A percentile compares a stretch with the other conserved stretches of the same genome.
phyloP scores from a whole-genome alignment of 2,888 invertebrate species.

The Copidosoma aretas region DNA sequence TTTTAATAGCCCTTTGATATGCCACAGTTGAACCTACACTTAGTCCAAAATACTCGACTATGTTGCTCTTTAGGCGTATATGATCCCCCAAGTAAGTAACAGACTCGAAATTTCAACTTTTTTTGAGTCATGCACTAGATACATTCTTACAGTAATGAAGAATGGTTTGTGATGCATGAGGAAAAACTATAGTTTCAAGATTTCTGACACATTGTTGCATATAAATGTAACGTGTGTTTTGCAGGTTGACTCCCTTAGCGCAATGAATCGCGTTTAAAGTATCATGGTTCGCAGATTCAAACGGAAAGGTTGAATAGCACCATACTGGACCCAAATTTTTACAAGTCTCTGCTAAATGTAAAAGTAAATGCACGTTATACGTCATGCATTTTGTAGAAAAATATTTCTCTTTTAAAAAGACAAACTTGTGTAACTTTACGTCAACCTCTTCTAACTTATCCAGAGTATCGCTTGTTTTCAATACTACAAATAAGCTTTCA shows the following conservation, averaged over 20 bases:
- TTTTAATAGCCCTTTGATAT: neutral
- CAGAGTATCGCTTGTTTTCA: constrained; percentile 15
- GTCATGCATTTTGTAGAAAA: constrained; percentile 23
- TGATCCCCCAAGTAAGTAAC: neutral
- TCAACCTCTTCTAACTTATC: constrained; percentile 24
- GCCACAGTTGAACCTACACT: neutral
- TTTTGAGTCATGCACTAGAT: neutral
- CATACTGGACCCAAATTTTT: constrained; percentile 32
- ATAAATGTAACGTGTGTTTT: constrained; percentile 4
- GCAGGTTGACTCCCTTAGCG: constrained; percentile 5
- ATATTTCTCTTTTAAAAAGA: constrained; percentile 6
- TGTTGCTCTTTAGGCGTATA: neutral
- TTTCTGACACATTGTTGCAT: neutral
- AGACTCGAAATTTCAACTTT: neutral
- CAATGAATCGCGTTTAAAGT: constrained; percentile 1
- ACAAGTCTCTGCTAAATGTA: constrained; percentile 14
- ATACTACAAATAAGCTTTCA: constrained; percentile 22
- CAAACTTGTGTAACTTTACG: constrained; percentile 16
- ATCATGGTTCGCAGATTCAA: constrained; percentile 13
- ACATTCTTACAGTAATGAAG: neutral
- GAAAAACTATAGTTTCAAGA: neutral
- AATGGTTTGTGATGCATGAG: neutral
- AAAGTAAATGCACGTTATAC: constrained; percentile 24
- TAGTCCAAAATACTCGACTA: neutral
- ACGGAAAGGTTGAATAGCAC: constrained; percentile 22